Evolutionary conservation across 92 coral and sea anemone genomes (phyloP), one percentile per base, ranked within the genome.

Genomic region (Palythoa heliodiscus): DNA sequence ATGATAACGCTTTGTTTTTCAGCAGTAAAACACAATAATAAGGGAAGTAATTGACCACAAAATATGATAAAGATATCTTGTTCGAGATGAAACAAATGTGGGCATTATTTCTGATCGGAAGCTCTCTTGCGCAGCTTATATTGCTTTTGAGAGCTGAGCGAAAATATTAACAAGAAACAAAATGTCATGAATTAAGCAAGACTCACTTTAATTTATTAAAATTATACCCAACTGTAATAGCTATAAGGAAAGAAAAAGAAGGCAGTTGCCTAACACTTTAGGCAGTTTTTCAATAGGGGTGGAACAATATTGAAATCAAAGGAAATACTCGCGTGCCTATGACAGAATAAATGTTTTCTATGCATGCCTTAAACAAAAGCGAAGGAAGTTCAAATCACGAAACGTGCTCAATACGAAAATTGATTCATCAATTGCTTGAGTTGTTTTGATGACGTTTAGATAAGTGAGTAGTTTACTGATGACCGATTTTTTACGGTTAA

Each of bases 1-100:
- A 80, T 80, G 66, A 80, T 37, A 67, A 48, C 72, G 84, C 20
- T 80, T 67, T 66, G 84, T 80, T 80, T 64, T 80, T 80, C 73
- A 68, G 66, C 47, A 67, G 11, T 50, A 38, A 48, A 5, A 66
- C 60, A 80, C 73, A 80, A 80, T 80, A 80, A 66, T 67, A 67
- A 80, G 40, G 11, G 47, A 43, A 80, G 84, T 80, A 66, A 67
- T 80, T 80, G 75, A 80, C 84, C 84, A 80, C 84, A 80, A 67
- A 66, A 63, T 80, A 52, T 80, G 70, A 60, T 67, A 64, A 23
- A 66, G 23, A 68, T 68, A 66, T 23, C 20, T 80, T 80, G 11
- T 80, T 39, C 39, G 16, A 25, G 72, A 22, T n/a, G 10, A 40
- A 63, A 43, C 48, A 78, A 60, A 29, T 60, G 66, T n/a, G 70